These are phyloP conservation scores for Iguana delicatissima DNA, from an alignment of 2,797 vertebrate species.

Conservation along the genomic window DNA sequence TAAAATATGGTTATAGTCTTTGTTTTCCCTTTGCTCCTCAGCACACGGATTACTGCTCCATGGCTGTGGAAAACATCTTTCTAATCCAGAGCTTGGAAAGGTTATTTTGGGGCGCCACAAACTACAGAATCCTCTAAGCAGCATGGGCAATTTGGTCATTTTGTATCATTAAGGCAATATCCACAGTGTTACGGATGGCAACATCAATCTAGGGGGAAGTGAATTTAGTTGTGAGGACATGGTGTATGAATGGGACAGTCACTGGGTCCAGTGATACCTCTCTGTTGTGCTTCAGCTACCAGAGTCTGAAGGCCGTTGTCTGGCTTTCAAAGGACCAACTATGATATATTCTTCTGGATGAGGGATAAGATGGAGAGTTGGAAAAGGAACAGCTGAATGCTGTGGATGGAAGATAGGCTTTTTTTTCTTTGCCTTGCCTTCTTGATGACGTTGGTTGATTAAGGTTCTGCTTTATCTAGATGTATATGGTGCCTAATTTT, in stretches of 20 bases:
- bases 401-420: background rate
- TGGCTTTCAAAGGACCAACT: background rate
- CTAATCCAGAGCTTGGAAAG: no score
- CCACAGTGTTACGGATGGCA: no score
- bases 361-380: background rate
- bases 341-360: background rate
- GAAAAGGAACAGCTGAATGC: background rate
- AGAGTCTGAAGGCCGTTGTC: background rate
- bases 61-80: no score
- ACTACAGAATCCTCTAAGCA: no score
- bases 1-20: no score
- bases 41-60: no score
- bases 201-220: no score
- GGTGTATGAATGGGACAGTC: background rate
- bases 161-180: no score
- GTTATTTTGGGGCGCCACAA: no score
- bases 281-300: background rate
- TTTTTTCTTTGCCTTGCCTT: slow-evolving; percentile 5
- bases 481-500: slow-evolving; percentile 25
- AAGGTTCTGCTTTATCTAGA: slow-evolving; percentile 8
- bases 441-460: background rate
- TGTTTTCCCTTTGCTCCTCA: no score
- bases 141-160: no score
- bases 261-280: background rate
- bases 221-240: background rate